Evolutionary conservation across 2,113 vertebrate genomes (phyloP).

Genomic region (Canis aureus): DNA sequence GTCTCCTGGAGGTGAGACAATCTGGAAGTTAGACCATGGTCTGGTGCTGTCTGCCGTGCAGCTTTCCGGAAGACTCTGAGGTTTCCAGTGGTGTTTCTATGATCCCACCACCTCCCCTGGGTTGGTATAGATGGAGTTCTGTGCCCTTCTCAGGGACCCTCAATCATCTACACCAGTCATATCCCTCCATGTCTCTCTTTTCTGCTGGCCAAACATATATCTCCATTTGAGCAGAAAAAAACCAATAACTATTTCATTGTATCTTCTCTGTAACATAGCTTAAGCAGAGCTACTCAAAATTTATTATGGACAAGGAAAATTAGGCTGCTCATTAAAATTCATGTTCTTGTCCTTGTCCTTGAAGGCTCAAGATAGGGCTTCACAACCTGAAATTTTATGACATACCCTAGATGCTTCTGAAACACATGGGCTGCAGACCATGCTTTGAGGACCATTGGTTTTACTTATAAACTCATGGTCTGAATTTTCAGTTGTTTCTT

Average conservation of each 20-base stretch:
- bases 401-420: background rate
- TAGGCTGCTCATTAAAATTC: background rate
- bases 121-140: background rate
- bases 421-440: background rate
- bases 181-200: background rate
- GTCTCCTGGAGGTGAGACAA: background rate
- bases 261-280: background rate
- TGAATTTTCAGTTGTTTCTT: constrained; percentile 50
- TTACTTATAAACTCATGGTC: constrained; percentile 18
- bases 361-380: background rate
- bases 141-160: background rate
- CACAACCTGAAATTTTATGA: background rate
- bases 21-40: background rate
- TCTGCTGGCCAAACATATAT: background rate
- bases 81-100: background rate
- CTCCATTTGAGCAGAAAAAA: background rate
- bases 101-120: background rate
- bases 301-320: constrained; percentile 7
- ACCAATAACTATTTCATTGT: background rate
- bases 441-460: background rate
- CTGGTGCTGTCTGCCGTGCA: background rate
- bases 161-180: background rate
- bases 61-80: background rate
- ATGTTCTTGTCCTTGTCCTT: background rate
- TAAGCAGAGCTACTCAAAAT: background rate